Evolutionary conservation across 2,797 vertebrate genomes (phyloP).

Genomic region (Thaleichthys pacificus): DNA sequence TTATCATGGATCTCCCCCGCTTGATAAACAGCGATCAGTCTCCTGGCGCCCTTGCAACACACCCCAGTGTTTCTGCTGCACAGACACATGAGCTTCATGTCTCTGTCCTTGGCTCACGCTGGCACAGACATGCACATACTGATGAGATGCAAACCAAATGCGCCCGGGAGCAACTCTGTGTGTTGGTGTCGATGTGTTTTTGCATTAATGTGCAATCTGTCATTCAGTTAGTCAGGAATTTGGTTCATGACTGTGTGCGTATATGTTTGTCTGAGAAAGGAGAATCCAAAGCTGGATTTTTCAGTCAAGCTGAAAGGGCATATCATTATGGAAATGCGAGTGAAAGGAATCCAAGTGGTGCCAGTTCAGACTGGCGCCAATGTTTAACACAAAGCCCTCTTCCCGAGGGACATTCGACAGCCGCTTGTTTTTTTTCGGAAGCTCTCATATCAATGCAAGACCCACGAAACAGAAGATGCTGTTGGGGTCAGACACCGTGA

Average conservation of each 20-base stretch:
- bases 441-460: slow-evolving; percentile 43
- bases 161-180: too few species aligned
- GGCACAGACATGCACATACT: neutral
- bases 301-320: slow-evolving; percentile 1
- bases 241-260: neutral
- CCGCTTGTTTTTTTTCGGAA: slow-evolving; percentile 25
- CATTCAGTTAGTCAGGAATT: neutral
- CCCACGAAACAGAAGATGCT: slow-evolving; percentile 44
- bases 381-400: slow-evolving; percentile 37
- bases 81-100: neutral
- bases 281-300: neutral
- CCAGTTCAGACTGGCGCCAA: slow-evolving; percentile 24
- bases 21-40: neutral
- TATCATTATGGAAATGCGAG: slow-evolving; percentile 20
- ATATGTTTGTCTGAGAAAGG: neutral
- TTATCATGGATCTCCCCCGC: neutral
- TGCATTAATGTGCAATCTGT: neutral
- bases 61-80: too few species aligned
- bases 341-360: slow-evolving; percentile 1
- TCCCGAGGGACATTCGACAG: slow-evolving; percentile 28
- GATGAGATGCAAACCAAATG: neutral
- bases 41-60: neutral
- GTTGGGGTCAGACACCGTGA: slow-evolving; percentile 33
- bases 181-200: neutral
- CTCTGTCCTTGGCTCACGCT: neutral